Conservation (phyloP, 2,888 invertebrate genomes). For the Crioceris asparagi region DNA sequence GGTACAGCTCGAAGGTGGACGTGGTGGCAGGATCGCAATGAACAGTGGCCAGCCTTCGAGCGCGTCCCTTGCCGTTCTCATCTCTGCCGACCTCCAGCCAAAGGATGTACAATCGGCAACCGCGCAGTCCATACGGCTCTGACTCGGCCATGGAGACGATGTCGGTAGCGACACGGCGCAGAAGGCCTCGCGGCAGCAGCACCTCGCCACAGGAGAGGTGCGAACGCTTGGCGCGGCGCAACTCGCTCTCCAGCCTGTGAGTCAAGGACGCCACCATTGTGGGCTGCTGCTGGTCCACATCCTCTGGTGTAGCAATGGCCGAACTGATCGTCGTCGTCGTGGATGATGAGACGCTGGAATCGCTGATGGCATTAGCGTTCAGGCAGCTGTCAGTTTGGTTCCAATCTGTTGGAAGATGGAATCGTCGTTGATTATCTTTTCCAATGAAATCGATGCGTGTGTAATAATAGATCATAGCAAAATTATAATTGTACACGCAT, state of each 20-base stretch:
- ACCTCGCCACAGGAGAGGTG: conserved; percentile 78
- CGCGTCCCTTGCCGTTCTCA: background rate
- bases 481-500: no score
- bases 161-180: conserved; percentile 67
- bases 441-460: no score
- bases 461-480: no score
- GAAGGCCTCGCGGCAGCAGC: conserved; percentile 71
- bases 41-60: conserved; percentile 69
- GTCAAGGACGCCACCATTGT: conserved; percentile 59
- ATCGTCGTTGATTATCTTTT: no score
- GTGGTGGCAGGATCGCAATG: conserved; percentile 77
- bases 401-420: conserved; percentile 32
- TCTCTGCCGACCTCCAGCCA: conserved; percentile 41
- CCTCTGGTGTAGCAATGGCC: background rate
- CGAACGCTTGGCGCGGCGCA: conserved; percentile 70
- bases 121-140: conserved; percentile 82
- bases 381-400: conserved; percentile 21
- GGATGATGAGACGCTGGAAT: conserved; percentile 17
- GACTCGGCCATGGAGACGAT: conserved; percentile 74
- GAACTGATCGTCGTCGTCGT: conserved; percentile 7
- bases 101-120: conserved; percentile 76
- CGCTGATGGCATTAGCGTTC: conserved; percentile 13
- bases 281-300: conserved; percentile 34
- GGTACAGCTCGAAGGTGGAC: conserved; percentile 80
- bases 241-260: conserved; percentile 63